A percentile compares a stretch with the other conserved stretches of the same genome.
Conservation (phyloP, 1,140 invertebrate genomes). For the Papilio aristodemus region DNA sequence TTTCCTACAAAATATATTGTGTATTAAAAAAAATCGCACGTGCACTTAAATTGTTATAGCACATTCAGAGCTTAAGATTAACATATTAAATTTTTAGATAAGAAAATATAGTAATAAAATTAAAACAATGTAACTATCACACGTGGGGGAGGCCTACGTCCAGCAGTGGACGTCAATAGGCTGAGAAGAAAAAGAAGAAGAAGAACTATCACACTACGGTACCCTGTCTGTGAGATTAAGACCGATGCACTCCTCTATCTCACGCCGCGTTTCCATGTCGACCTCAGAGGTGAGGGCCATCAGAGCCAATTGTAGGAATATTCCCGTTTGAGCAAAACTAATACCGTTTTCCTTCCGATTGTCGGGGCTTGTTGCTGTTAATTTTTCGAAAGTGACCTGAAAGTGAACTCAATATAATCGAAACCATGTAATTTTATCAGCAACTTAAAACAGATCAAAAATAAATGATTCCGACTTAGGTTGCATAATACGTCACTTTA, state of each 20-base stretch:
- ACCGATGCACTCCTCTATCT: slow-evolving; percentile 51
- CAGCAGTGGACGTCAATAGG: too few species aligned
- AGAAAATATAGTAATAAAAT: too few species aligned
- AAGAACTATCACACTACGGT: slow-evolving; percentile 10
- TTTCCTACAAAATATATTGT: slow-evolving; percentile 47
- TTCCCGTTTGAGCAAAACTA: slow-evolving; percentile 62
- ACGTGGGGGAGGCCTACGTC: too few species aligned
- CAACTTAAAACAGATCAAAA: too few species aligned
- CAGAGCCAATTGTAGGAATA: slow-evolving; percentile 59
- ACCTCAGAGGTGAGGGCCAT: slow-evolving; percentile 55
- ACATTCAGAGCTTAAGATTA: too few species aligned
- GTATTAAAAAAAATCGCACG: neutral
- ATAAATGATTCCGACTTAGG: too few species aligned
- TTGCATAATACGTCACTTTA: too few species aligned
- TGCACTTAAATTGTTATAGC: neutral
- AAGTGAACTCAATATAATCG: slow-evolving; percentile 31
- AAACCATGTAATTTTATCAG: too few species aligned
- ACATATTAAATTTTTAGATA: too few species aligned
- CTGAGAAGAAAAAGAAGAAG: too few species aligned
- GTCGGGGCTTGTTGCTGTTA: slow-evolving; percentile 50
- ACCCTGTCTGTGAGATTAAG: slow-evolving; percentile 47
- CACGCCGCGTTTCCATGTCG: slow-evolving; percentile 39
- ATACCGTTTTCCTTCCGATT: slow-evolving; percentile 61
- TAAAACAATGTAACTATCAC: too few species aligned
- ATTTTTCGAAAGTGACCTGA: slow-evolving; percentile 55